phyloP scores from a whole-genome alignment of 2,888 invertebrate genomes.

The Pachydiplax longipennis region DNA sequence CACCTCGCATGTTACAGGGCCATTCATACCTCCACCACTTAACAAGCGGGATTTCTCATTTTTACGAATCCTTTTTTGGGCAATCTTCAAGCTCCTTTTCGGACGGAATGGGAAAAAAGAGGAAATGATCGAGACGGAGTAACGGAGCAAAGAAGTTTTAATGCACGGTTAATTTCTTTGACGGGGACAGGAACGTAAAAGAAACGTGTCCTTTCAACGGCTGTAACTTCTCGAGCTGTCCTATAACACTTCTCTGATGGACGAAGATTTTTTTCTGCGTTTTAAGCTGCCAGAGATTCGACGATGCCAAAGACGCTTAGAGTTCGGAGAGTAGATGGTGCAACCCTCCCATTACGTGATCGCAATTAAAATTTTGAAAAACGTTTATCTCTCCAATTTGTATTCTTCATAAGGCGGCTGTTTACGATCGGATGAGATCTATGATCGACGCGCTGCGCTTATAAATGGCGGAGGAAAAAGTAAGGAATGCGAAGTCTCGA shows the following conservation, averaged over 20 bases:
- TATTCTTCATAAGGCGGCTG: too few relatives aligned
- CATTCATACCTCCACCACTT: conserved; percentile 34
- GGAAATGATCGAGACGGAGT: neutral
- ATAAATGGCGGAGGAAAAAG: too few relatives aligned
- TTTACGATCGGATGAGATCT: too few relatives aligned
- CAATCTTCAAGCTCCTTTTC: neutral
- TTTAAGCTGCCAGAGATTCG: too few relatives aligned
- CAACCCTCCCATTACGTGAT: too few relatives aligned
- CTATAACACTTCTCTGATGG: neutral
- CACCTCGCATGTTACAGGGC: neutral
- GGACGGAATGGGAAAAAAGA: neutral
- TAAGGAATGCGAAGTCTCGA: too few relatives aligned
- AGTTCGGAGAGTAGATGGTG: too few relatives aligned
- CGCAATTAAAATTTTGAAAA: too few relatives aligned
- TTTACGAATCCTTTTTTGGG: neutral
- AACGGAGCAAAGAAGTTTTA: neutral
- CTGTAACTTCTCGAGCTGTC: neutral
- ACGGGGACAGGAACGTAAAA: neutral
- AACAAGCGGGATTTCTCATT: conserved; percentile 5
- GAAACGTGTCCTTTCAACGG: neutral
- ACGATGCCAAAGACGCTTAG: too few relatives aligned
- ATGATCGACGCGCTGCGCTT: too few relatives aligned
- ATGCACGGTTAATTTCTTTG: conserved; percentile 21
- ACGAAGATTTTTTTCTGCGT: neutral
- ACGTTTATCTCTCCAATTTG: too few relatives aligned